These are phyloP conservation scores for Paedocypris micromegethes DNA, from an alignment of 2,797 vertebrate species.

Conservation along the genomic window DNA sequence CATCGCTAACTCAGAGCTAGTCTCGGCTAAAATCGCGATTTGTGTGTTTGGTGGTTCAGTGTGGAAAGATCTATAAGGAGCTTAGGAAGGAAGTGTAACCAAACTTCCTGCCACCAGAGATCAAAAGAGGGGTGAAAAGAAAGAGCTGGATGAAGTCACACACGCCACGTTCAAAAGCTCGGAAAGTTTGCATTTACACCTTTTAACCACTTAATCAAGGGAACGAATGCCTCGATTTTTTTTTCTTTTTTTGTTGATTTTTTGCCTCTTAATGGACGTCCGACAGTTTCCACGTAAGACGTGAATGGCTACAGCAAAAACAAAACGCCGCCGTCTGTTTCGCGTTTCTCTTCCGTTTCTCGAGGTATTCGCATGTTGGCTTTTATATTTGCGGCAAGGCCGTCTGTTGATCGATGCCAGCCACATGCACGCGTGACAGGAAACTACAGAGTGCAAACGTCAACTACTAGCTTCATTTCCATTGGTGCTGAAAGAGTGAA, in stretches of 20 bases:
- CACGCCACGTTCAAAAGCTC: constrained; percentile 5
- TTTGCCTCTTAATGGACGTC: constrained; percentile 33
- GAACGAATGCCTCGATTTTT: constrained; percentile 5
- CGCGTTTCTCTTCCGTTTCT: constrained; percentile 29
- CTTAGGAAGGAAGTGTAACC: too few species aligned
- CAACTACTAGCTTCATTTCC: constrained; percentile 58
- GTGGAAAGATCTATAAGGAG: too few species aligned
- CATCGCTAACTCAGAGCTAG: constrained; percentile 16
- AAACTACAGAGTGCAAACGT: constrained; percentile 56
- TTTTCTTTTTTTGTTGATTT: neutral
- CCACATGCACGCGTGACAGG: constrained; percentile 53
- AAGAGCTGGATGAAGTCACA: constrained; percentile 2
- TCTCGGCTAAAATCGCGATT: constrained; percentile 9
- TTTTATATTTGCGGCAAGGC: constrained; percentile 46
- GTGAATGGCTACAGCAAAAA: constrained; percentile 51
- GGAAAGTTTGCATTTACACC: constrained; percentile 10
- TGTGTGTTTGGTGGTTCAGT: neutral
- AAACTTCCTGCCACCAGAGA: neutral
- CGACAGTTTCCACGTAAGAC: constrained; percentile 37
- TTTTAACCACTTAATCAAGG: constrained; percentile 14
- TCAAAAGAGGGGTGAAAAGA: neutral
- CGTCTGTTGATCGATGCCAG: constrained; percentile 46
- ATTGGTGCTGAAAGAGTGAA: constrained; percentile 58
- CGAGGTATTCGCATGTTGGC: constrained; percentile 49
- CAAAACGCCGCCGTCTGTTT: constrained; percentile 19